These are phyloP conservation scores for Dasyprocta punctata DNA, from an alignment of 2,113 vertebrate species.

Conservation along the genomic window DNA sequence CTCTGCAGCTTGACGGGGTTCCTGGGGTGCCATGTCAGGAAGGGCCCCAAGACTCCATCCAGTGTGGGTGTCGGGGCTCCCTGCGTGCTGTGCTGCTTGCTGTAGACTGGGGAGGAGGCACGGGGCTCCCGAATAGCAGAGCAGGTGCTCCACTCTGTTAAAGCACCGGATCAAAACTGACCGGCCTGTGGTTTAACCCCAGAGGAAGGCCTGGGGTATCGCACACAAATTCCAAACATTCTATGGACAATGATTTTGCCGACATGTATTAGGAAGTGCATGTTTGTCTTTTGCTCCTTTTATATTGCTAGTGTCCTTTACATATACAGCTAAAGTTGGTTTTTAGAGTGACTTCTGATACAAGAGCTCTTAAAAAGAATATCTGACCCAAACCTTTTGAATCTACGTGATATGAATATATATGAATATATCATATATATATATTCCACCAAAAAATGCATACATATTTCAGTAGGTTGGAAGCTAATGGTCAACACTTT, in stretches of 20 bases:
- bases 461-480: not conserved
- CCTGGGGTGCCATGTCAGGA: rapidly evolving
- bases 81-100: not conserved
- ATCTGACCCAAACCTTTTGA: not conserved
- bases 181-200: not conserved
- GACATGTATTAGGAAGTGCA: not conserved
- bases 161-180: not conserved
- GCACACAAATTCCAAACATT: not conserved
- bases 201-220: not conserved
- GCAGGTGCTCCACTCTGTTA: not conserved
- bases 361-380: not conserved
- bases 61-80: not conserved
- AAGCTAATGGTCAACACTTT: not conserved
- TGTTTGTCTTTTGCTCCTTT: not conserved
- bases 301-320: not conserved
- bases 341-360: not conserved
- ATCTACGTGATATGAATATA: not conserved
- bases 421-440: not conserved
- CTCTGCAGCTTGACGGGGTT: not conserved
- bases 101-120: not conserved
- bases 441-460: not conserved
- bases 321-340: not conserved
- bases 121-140: not conserved
- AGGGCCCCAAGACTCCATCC: not conserved
- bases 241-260: not conserved